phyloP scores from a whole-genome alignment of 2,797 vertebrate genomes.

The Alcedo quadribrachys region DNA sequence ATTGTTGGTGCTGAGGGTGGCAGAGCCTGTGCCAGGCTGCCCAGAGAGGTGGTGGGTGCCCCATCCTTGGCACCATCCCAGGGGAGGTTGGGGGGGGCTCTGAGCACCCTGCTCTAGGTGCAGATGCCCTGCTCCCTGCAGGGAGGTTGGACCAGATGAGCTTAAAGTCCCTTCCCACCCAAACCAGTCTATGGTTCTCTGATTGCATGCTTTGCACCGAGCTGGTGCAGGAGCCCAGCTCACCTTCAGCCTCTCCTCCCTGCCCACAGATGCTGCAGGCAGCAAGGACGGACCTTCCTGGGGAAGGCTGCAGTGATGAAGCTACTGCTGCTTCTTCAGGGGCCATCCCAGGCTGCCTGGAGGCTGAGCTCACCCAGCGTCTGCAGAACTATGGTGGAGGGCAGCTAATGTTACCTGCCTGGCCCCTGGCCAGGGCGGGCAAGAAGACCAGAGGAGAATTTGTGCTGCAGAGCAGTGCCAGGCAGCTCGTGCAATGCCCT shows the following conservation, averaged over 20 bases:
- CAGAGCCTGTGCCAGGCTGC: too few relatives aligned
- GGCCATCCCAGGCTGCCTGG: fast-evolving
- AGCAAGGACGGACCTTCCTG: fast-evolving
- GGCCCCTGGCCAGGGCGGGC: neutral
- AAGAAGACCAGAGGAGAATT: neutral
- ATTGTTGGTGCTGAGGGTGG: too few relatives aligned
- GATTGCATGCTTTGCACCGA: fast-evolving
- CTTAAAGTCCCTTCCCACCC: neutral
- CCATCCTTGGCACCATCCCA: neutral
- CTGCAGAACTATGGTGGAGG: neutral
- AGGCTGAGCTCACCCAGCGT: neutral
- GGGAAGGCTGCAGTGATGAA: neutral
- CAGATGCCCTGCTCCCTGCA: neutral
- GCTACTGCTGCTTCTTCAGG: neutral
- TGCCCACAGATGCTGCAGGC: neutral
- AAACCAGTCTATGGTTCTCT: neutral
- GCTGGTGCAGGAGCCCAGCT: neutral
- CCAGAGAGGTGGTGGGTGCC: too few relatives aligned
- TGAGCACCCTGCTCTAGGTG: neutral
- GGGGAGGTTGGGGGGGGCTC: neutral
- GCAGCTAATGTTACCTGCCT: neutral
- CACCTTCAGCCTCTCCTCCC: neutral
- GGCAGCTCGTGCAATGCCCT: neutral
- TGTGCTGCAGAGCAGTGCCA: neutral
- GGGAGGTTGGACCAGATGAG: neutral